phyloP scores from a whole-genome alignment of 2,797 vertebrate species.

The Erethizon dorsatum region DNA sequence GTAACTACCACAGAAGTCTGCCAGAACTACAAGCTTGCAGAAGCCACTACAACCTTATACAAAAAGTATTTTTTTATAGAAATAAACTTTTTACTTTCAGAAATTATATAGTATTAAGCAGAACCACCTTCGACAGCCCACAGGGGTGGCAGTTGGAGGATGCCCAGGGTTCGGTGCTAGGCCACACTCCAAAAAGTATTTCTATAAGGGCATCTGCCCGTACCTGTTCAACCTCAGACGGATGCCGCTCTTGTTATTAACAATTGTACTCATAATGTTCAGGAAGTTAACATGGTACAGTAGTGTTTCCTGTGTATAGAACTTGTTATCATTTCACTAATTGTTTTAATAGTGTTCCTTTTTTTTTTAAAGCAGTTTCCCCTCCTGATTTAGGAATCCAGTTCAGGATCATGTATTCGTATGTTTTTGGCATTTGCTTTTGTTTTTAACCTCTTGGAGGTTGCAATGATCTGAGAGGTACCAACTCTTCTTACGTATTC shows the following conservation, averaged over 20 bases:
- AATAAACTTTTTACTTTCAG: not conserved
- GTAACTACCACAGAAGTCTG: not conserved
- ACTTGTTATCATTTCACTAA: conserved; percentile 21
- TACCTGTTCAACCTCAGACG: not conserved
- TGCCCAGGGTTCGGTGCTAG: not conserved
- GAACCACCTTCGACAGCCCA: not conserved
- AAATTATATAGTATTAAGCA: not conserved
- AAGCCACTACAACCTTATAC: not conserved
- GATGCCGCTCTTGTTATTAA: not conserved
- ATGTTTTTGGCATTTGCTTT: conserved; percentile 14
- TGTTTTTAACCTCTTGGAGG: not conserved
- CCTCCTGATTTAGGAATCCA: not conserved
- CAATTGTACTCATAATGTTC: not conserved
- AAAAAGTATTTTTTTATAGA: not conserved
- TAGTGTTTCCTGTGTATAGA: conserved; percentile 53
- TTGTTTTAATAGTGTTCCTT: conserved; percentile 11
- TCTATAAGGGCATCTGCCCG: not conserved
- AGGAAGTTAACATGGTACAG: conserved; percentile 10
- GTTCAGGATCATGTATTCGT: not conserved
- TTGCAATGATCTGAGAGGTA: not conserved
- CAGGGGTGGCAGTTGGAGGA: not conserved
- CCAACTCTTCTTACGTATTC: not conserved
- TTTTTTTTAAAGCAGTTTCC: not conserved
- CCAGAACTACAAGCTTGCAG: not conserved
- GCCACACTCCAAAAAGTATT: not conserved